phyloP scores from a whole-genome alignment of 2,888 invertebrate species.

The Eupithecia subfuscata region DNA sequence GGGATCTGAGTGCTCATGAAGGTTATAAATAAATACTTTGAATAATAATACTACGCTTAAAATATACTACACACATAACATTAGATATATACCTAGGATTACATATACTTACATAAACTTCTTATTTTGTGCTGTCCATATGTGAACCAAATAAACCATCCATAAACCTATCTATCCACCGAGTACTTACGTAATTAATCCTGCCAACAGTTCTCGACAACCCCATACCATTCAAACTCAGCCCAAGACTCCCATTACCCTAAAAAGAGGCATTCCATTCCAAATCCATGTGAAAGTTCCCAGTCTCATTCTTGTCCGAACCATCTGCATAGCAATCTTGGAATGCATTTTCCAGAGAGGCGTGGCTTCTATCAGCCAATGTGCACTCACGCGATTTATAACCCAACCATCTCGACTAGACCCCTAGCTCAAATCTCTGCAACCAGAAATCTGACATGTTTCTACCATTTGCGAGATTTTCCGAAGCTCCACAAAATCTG shows the following conservation, averaged over 20 bases:
- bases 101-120: too few species aligned
- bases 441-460: conserved; percentile 49
- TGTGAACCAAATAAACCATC: too few species aligned
- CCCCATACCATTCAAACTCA: conserved; percentile 40
- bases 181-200: conserved; percentile 30
- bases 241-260: conserved; percentile 57
- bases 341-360: conserved; percentile 81
- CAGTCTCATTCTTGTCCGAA: conserved; percentile 63
- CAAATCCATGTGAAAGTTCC: conserved; percentile 61
- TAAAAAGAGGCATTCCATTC: conserved; percentile 60
- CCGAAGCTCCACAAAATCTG: conserved; percentile 62
- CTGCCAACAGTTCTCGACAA: conserved; percentile 23
- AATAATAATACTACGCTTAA: too few species aligned
- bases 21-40: too few species aligned
- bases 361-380: conserved; percentile 82
- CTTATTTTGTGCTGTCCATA: too few species aligned
- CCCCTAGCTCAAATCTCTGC: conserved; percentile 53
- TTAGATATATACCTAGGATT: too few species aligned
- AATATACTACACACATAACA: too few species aligned
- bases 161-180: neutral
- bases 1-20: too few species aligned
- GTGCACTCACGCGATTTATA: conserved; percentile 83
- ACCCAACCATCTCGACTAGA: conserved; percentile 62
- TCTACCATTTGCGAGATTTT: conserved; percentile 61
- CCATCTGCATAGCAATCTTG: conserved; percentile 81